Percentiles rank a stretch among this genome's conserved stretches.
These are phyloP conservation scores for Phalacrocorax brasilianus DNA, from an alignment of 2,113 vertebrate genomes.

Conservation along the genomic window DNA sequence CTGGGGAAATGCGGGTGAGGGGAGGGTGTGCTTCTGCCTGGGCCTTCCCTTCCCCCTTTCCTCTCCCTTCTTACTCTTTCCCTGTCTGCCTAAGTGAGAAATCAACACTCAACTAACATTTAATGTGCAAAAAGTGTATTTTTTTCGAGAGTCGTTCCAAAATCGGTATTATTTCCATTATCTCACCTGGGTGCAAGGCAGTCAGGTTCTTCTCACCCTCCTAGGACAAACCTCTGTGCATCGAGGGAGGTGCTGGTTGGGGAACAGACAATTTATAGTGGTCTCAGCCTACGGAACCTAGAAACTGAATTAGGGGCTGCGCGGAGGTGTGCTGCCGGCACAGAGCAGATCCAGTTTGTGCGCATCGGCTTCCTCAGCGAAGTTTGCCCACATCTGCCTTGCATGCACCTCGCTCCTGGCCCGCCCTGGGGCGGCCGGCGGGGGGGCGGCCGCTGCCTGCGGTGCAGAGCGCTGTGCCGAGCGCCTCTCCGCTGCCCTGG, in stretches of 20 bases:
- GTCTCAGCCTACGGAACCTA: rapidly evolving
- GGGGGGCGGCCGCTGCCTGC: no score
- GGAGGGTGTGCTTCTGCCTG: neutral
- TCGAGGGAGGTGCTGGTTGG: no score
- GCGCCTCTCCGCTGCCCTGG: no score
- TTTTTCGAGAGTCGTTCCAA: neutral
- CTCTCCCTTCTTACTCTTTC: neutral
- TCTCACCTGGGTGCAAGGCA: neutral
- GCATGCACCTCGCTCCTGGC: no score
- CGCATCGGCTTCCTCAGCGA: rapidly evolving
- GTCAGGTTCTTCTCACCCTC: neutral
- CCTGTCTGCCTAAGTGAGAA: neutral
- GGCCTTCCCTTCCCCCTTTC: neutral
- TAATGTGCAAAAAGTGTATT: neutral
- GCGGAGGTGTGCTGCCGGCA: rapidly evolving
- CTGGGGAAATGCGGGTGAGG: neutral
- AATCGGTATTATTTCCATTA: neutral
- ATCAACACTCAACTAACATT: neutral
- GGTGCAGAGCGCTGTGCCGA: no score
- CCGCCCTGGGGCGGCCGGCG: no score
- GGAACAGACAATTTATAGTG: no score
- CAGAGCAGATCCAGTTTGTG: rapidly evolving
- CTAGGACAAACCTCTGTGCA: no score
- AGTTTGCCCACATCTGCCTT: rapidly evolving
- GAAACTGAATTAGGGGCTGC: rapidly evolving